These are phyloP conservation scores for Mamestra brassicae DNA, from an alignment of 2,888 invertebrate species.

Conservation along the genomic window DNA sequence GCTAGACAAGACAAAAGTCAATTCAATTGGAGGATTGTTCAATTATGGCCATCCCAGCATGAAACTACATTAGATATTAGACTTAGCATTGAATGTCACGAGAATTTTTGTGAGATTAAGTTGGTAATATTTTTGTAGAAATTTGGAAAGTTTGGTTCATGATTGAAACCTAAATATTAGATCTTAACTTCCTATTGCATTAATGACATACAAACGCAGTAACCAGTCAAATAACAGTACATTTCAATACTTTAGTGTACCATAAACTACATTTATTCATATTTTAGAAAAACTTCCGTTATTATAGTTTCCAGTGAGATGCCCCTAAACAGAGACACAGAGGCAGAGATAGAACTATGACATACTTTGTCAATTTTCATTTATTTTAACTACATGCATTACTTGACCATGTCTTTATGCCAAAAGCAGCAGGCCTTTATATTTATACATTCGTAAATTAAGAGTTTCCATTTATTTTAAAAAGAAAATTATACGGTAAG, in stretches of 20 bases:
- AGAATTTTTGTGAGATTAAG: background rate
- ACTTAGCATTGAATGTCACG: slow-evolving; percentile 26
- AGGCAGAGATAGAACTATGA: background rate
- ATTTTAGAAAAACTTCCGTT: too few relatives aligned
- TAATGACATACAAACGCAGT: too few relatives aligned
- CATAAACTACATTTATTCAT: too few relatives aligned
- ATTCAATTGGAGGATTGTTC: slow-evolving; percentile 39
- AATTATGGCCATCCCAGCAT: slow-evolving; percentile 42
- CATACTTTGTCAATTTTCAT: slow-evolving; percentile 2
- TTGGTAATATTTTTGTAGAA: background rate
- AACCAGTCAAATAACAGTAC: too few relatives aligned
- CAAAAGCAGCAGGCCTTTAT: background rate
- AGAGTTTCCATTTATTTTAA: slow-evolving; percentile 30
- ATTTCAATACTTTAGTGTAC: too few relatives aligned
- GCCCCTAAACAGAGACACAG: background rate
- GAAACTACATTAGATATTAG: slow-evolving; percentile 40
- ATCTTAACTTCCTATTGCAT: too few relatives aligned
- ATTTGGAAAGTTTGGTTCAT: slow-evolving; percentile 8
- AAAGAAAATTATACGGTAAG: slow-evolving; percentile 40
- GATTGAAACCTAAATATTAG: background rate
- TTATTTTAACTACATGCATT: background rate
- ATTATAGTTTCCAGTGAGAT: background rate
- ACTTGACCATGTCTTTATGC: slow-evolving; percentile 18
- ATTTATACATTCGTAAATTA: slow-evolving; percentile 20
- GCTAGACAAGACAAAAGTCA: slow-evolving; percentile 14